Base-by-base conservation (phyloP, 2,888 invertebrate species). In the Torymus auratus region DNA sequence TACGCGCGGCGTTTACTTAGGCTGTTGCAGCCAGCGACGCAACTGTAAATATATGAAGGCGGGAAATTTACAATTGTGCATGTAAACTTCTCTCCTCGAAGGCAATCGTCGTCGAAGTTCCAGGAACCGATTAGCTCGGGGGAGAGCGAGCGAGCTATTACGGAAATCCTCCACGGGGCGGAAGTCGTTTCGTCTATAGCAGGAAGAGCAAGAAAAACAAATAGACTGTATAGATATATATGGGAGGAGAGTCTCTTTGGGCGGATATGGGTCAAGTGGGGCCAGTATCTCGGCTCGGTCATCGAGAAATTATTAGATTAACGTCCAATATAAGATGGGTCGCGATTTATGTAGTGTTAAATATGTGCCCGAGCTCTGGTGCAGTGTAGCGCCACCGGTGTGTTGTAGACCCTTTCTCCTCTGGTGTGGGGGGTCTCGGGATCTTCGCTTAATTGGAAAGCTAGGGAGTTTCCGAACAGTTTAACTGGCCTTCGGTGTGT, bases 401-500 rank as follows among this genome's bases (percentile, higher is more conserved):
- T 28, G 28, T 28, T 28, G 28, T 28, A 28, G 28, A 28, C 28
- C 28, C 28, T 28, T 28, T 28, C 28, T 41, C 58, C 13, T 60
- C 53, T 41, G 64, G 58, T 15, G 12, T 55, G 28, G 13, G 20
- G 15, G 62, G 50, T 83, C 69, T 82, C 84, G 86, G 87, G 88
- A 88, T 89, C 90, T 89, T 87, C 87, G 87, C 87, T 90, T 91
- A 90, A 91, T 91, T 90, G 91, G 90, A 90, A 90, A 89, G 89
- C 90, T 85, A 82, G 86, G 85, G 88, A 90, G 88, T 91, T 90
- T 90, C 90, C 90, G 87, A 91, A 91, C 91, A 89, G 90, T 91
- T 91, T 88, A 91, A 91, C 91, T 89, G 89, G 88, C 86, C 89
- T 88, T 87, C 84, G 87, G 86, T 86, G 84, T 87, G 83, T 28